Conservation (phyloP, 2,888 invertebrate genomes). For the Chloroclystis v-ata region DNA sequence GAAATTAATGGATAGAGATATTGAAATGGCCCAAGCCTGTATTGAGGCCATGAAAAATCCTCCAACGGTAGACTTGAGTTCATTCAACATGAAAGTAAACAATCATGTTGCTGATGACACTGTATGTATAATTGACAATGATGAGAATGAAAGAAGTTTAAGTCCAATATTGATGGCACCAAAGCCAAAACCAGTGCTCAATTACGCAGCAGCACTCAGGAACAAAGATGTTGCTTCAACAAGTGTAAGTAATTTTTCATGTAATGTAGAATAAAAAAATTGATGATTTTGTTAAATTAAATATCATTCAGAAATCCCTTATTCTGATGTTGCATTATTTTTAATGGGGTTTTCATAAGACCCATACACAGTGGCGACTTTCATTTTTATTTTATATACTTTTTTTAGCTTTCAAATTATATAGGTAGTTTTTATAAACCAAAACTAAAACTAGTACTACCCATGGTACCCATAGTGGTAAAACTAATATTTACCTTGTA, state of each 20-base stretch:
- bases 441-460: too few relatives aligned
- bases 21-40: conserved; percentile 66
- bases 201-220: conserved; percentile 62
- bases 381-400: too few relatives aligned
- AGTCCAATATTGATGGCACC: conserved; percentile 47
- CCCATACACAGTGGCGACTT: too few relatives aligned
- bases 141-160: conserved; percentile 39
- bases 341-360: too few relatives aligned
- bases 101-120: conserved; percentile 42
- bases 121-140: conserved; percentile 41
- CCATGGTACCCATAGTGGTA: too few relatives aligned
- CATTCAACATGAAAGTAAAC: conserved; percentile 47
- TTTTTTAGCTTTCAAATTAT: too few relatives aligned
- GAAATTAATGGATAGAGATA: conserved; percentile 50
- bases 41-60: conserved; percentile 57
- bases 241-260: conserved; percentile 53
- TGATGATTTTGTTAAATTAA: too few relatives aligned
- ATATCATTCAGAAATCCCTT: too few relatives aligned
- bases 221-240: conserved; percentile 52
- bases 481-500: too few relatives aligned
- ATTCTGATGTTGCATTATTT: too few relatives aligned
- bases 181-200: conserved; percentile 44
- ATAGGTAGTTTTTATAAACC: too few relatives aligned
- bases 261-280: too few relatives aligned
- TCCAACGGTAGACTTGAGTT: conserved; percentile 47